phyloP scores from a whole-genome alignment of 2,888 invertebrate genomes.

The Philonicus albiceps region DNA sequence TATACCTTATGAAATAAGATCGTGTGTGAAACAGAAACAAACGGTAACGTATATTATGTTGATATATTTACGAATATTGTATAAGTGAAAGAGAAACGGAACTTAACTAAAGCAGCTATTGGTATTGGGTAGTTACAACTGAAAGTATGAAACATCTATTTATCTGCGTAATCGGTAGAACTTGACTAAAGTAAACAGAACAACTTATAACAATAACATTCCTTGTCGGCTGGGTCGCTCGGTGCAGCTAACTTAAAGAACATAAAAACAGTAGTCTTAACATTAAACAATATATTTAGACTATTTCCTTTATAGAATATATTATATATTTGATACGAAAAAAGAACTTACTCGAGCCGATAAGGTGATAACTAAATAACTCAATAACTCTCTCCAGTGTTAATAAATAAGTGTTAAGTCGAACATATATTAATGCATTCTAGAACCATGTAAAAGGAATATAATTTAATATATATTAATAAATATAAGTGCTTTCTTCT shows the following conservation, averaged over 20 bases:
- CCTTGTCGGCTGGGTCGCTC: neutral
- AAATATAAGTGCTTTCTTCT: slow-evolving; percentile 32
- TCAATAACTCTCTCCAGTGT: slow-evolving; percentile 23
- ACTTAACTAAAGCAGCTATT: slow-evolving; percentile 33
- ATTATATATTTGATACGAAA: slow-evolving; percentile 25
- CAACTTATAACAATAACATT: slow-evolving; percentile 46
- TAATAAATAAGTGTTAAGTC: slow-evolving; percentile 45
- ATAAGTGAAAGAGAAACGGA: slow-evolving; percentile 33
- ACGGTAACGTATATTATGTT: slow-evolving; percentile 27
- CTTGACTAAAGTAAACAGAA: slow-evolving; percentile 35
- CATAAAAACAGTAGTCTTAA: slow-evolving; percentile 41
- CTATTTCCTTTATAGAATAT: slow-evolving; percentile 31
- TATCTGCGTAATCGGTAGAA: slow-evolving; percentile 7
- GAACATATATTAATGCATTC: slow-evolving; percentile 43
- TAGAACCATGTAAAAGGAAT: slow-evolving; percentile 30
- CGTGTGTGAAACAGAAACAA: slow-evolving; percentile 34
- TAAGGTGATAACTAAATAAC: slow-evolving; percentile 22
- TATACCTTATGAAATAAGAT: slow-evolving; percentile 24
- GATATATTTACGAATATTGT: slow-evolving; percentile 36
- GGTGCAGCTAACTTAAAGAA: slow-evolving; percentile 26
- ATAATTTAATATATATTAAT: slow-evolving; percentile 35
- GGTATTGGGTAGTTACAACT: slow-evolving; percentile 9
- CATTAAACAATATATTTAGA: slow-evolving; percentile 36
- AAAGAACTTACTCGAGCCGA: slow-evolving; percentile 8
- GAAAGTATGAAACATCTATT: neutral